These are phyloP conservation scores for Gerris buenoi DNA, from an alignment of 1,140 invertebrate genomes.

Conservation along the genomic window DNA sequence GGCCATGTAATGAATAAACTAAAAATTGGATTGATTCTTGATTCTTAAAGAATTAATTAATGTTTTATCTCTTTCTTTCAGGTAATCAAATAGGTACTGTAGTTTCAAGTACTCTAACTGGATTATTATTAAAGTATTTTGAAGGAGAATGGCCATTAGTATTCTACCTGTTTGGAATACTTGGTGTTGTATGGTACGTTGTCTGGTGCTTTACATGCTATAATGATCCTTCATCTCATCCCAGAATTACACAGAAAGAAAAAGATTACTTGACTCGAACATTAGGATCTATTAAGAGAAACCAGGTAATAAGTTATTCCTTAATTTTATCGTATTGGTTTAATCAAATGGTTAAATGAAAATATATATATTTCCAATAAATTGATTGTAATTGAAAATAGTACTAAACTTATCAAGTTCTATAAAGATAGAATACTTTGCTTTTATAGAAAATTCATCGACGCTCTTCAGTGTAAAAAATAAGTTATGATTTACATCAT, in stretches of 20 bases:
- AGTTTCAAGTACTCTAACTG: conserved; percentile 32
- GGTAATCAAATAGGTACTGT: conserved; percentile 34
- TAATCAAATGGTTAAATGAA: no score
- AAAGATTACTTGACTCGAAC: conserved; percentile 43
- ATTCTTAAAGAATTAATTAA: no score
- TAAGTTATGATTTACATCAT: no score
- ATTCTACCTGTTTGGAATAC: conserved; percentile 39
- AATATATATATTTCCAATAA: no score
- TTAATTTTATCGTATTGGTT: neutral
- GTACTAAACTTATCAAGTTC: no score
- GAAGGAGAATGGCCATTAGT: conserved; percentile 36
- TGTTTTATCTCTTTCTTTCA: no score
- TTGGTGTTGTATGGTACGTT: conserved; percentile 30
- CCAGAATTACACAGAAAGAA: conserved; percentile 65
- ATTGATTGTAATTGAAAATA: no score
- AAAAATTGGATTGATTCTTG: no score
- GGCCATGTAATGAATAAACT: no score
- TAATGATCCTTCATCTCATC: conserved; percentile 62
- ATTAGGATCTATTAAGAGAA: conserved; percentile 19
- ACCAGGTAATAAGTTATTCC: conserved; percentile 14
- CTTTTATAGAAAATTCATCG: no score
- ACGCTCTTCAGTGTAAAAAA: no score
- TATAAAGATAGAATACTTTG: no score
- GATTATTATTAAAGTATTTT: conserved; percentile 28
- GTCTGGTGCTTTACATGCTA: conserved; percentile 55